Evolutionary conservation across 2,113 vertebrate species (phyloP), one percentile per base, ranked within the genome.

Genomic region (Xerus inauris): DNA sequence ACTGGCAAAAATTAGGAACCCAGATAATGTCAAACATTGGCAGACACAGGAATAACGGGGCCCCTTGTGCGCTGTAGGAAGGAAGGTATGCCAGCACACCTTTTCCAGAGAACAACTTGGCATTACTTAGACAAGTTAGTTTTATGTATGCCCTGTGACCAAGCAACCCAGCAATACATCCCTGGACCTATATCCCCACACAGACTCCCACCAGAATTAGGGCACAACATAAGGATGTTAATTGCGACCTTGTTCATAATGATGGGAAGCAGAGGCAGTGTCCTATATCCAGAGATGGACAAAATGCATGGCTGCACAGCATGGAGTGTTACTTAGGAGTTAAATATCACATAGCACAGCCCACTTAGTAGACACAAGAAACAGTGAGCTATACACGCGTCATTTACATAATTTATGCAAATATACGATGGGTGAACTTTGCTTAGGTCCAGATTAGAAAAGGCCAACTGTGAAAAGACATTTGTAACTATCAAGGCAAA

Each of bases 401-500:
- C 5, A 89, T 57, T 76, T 71, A 67, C 45, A 87, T 79, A 94
- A 67, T 51, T 77, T 83, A 69, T 28, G 42, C 72, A 93, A 75
- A 88, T 49, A 4, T 7, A 69, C 45, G 73, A 72, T 51, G 38
- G 3, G 28, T 35, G 3, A 40, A 38, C 26, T 30, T 72, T 79
- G n/a, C 69, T 75, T 87, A 80, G 40, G 87, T 80, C 32, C 42
- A n/a, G 20, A 65, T 94, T 59, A 83, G 35, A 93, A 95, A 45
- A 94, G 92, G 54, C 35, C 42, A 84, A 62, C 24, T 82, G 47
- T 49, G 12, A 71, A 76, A 83, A 92, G 40, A 83, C 32, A n/a
- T n/a, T 49, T 91, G 95, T 69, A 69, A 95, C 62, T 93, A 83
- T 54, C 47, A 69, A 83, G 49, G 51, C 20, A n/a, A 65, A 77